Conservation (phyloP, 2,113 vertebrate genomes). For the Pelecanus crispus region DNA sequence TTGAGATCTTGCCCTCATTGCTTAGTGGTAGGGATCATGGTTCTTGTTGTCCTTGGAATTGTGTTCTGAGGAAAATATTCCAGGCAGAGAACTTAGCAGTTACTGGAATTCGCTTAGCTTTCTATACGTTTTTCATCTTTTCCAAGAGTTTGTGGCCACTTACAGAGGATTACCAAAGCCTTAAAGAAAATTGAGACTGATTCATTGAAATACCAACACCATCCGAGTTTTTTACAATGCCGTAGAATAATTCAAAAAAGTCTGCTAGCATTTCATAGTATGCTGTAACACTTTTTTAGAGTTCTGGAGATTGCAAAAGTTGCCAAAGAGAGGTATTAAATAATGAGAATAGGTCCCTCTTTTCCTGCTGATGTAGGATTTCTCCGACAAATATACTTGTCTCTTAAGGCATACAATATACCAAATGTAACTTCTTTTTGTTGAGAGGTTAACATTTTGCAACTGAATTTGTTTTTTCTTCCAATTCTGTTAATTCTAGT, state of each 20-base stretch:
- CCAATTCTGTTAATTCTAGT: not conserved
- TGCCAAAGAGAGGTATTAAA: not conserved
- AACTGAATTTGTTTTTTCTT: not conserved
- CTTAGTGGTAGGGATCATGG: not conserved
- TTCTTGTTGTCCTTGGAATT: conserved; percentile 36
- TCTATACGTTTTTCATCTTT: not conserved
- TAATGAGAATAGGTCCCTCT: not conserved
- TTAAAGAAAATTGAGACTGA: not conserved
- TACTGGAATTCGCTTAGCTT: conserved; percentile 10
- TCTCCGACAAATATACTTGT: not conserved
- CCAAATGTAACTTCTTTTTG: not conserved
- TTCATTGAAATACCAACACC: not conserved
- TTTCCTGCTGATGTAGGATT: not conserved
- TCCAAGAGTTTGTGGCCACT: not conserved
- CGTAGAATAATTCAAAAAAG: not conserved
- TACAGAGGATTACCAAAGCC: not conserved
- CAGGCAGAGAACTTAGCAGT: not conserved
- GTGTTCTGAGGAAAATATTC: not conserved
- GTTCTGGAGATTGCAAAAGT: not conserved
- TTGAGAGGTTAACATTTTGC: not conserved
- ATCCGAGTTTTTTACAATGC: not conserved
- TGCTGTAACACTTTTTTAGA: not conserved
- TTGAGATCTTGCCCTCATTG: not conserved
- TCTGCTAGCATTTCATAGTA: not conserved
- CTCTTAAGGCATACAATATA: not conserved